Evolutionary conservation across 1,140 invertebrate species (phyloP), one percentile per base, ranked within the genome.

Genomic region (Cherax destructor): DNA sequence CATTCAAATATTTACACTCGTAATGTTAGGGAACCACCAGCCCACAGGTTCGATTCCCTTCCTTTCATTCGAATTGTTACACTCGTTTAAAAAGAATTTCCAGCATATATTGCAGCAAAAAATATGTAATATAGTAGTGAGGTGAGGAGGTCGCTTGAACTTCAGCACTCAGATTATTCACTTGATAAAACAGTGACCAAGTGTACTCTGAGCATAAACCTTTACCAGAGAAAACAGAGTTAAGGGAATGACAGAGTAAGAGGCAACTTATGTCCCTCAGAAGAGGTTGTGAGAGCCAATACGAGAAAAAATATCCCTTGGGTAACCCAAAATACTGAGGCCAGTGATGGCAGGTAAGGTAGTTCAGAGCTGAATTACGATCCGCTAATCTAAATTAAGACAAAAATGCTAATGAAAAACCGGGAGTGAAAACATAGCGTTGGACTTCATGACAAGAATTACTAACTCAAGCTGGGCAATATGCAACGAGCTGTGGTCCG

Each of bases 321-420:
- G 6, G 18, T 18, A 69, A 69, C 13, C 11, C 10, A n/a, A n/a
- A 69, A 13, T 18, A 69, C 13, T 18, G 65, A 69, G 65, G 1
- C 18, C 21, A 5, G 3, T 1, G 30, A n/a, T 69, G 65, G 16
- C 65, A 13, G 61, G 65, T 10, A 69, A 18, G 6, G 18, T 69
- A n/a, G 65, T 69, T 69, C 2, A 69, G 65, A 69, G 5, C 11
- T 69, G 65, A 69, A 69, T 69, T 69, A 69, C 16, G 65, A 69
- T 69, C 65, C 65, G 16, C 4, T 69, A 69, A 69, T 69, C 61
- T 69, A 69, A 69, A 69, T 2, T 69, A 69, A 69, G 65, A 69
- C 10, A 69, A 69, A 69, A 69, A 69, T 69, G 65, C 65, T 69
- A 69, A 69, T 69, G 65, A 69, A 69, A 69, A 69, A 69, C 65